These are phyloP conservation scores for Babylonia areolata DNA, from an alignment of 1,140 invertebrate species.

Conservation along the genomic window DNA sequence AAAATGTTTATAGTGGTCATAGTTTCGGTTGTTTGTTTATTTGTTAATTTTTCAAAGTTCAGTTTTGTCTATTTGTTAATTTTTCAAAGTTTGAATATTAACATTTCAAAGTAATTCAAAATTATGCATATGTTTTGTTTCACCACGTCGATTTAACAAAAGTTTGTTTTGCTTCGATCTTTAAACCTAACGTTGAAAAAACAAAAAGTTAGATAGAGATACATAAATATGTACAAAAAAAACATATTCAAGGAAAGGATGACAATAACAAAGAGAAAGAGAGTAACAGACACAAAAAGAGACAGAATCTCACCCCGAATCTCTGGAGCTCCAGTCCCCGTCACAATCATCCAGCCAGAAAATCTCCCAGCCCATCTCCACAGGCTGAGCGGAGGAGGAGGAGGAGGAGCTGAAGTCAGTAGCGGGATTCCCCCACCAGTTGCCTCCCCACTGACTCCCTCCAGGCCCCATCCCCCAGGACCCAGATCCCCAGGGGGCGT, in stretches of 20 bases:
- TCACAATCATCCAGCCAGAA: slow-evolving; percentile 9
- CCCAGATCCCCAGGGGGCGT: neutral
- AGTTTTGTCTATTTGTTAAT: too few relatives aligned
- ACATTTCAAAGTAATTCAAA: too few relatives aligned
- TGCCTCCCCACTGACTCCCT: neutral
- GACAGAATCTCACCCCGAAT: neutral
- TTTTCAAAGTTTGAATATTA: too few relatives aligned
- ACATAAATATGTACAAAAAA: neutral
- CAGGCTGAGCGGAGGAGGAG: neutral
- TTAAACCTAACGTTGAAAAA: too few relatives aligned
- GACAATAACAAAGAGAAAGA: neutral
- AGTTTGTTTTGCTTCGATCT: too few relatives aligned
- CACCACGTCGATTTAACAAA: too few relatives aligned
- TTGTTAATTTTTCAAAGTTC: too few relatives aligned
- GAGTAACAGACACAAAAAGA: neutral
- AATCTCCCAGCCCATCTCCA: neutral
- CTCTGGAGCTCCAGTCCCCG: neutral
- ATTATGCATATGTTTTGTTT: too few relatives aligned
- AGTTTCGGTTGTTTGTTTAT: too few relatives aligned
- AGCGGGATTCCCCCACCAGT: neutral
- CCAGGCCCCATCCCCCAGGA: neutral
- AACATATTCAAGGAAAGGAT: neutral
- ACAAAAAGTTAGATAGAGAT: too few relatives aligned
- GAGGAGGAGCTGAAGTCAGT: neutral
- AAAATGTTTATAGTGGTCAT: too few relatives aligned